Percentiles rank a stretch among this genome's conserved stretches.
phyloP scores from a whole-genome alignment of 2,888 invertebrate genomes.

The Adela reaumurella region DNA sequence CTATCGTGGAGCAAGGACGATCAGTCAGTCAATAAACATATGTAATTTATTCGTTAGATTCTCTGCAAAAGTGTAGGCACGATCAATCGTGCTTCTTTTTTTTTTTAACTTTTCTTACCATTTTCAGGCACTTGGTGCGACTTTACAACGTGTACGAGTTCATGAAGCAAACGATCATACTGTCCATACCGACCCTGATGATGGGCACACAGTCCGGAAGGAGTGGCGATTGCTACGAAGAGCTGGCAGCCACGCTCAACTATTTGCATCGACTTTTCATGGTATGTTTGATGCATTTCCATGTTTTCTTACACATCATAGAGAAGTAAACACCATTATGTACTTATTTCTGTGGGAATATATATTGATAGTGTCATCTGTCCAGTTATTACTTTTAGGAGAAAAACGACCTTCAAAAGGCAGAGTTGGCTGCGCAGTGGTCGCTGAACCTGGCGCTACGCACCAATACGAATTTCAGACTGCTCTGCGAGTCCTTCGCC shows the following conservation, averaged over 20 bases:
- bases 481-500: constrained; percentile 51
- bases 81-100: too few species aligned
- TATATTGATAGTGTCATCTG: too few species aligned
- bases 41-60: too few species aligned
- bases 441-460: constrained; percentile 47
- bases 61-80: too few species aligned
- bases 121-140: constrained; percentile 16
- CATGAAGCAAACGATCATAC: constrained; percentile 20
- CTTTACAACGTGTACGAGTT: constrained; percentile 17
- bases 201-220: constrained; percentile 19
- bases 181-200: constrained; percentile 20
- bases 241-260: constrained; percentile 23
- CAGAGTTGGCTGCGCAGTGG: constrained; percentile 56
- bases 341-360: neutral
- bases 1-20: too few species aligned
- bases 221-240: constrained; percentile 23
- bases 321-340: too few species aligned
- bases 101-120: constrained; percentile 5
- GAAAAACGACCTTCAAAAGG: constrained; percentile 28
- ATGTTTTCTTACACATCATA: too few species aligned
- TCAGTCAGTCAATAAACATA: too few species aligned
- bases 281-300: constrained; percentile 8
- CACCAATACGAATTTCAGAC: constrained; percentile 47
- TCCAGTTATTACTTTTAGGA: too few species aligned
- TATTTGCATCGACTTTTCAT: constrained; percentile 17